Base-by-base conservation (phyloP, 2,113 vertebrate species). In the Callionymus lyra region DNA sequence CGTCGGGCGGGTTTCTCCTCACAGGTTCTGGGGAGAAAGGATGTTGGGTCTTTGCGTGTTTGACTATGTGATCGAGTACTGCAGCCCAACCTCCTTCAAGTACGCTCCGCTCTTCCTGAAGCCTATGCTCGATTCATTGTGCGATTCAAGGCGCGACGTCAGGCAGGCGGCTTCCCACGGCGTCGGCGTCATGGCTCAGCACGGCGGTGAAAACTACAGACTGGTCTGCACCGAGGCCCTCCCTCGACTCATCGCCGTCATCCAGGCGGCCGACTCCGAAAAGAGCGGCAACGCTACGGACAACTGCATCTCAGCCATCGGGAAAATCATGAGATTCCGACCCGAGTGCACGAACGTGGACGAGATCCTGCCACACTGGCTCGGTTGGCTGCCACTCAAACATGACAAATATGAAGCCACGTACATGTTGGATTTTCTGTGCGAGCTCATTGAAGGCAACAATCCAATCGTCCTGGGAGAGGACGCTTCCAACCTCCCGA, bases 21-120 rank as follows among this genome's bases (percentile, higher is more conserved):
- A 88, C 34, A 87, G 94, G 69, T 93, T 93, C 0, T 99, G 96
- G 96, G 90, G 94, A 0, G 96, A 99, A 84, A 77, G 92, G 43
- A 94, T 98, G 47, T 99, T 94, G 96, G 96, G 96, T 2, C 74
- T 99, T 11, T 98, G 96, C 72, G 97, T 99, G 65, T 99, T 99
- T 49, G 94, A 99, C 0, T 94, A 99, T 5, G 61, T 99, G n/a
- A 82, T 99, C n/a, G 96, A 99, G 61, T 92, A 97, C 82, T 99
- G 96, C 84, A 97, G 94, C 71, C 96, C 96, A 1, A 75, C 90
- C 6, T 99, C 96, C 0, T 97, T 98, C 74, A 95, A 97, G 57
- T 98, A 94, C 0, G 94, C 90, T 0, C 93, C 97, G 44, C 91
- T 87, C 48, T 99, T 99, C 83, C 76, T 99, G 74, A 68, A 84